Evolutionary conservation across 2,888 invertebrate genomes (phyloP), one percentile per base, ranked within the genome.

Genomic region (Teleiodes luculella): DNA sequence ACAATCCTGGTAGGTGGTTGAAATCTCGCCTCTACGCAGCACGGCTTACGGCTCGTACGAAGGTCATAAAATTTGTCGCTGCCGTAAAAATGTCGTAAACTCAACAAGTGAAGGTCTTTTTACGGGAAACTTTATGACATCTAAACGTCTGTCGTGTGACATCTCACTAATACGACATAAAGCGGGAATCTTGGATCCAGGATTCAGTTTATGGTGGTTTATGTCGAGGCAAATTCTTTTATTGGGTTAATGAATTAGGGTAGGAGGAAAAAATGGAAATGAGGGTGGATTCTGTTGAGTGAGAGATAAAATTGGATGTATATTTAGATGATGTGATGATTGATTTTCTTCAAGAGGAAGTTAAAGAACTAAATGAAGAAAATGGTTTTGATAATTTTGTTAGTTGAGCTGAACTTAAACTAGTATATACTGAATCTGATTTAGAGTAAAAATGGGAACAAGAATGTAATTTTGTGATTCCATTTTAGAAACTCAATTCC

Each of bases 141-240:
- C 64, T 79, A 80, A 80, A 80, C 71, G 79, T 80, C 78, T 70
- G 67, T 67, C 64, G 68, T 68, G 66, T 78, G 80, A 80, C 79
- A 71, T 76, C 80, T 80, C 78, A 79, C 78, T 80, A 76, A 76
- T 78, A 76, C 72, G 74, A 75, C 80, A 80, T 80, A 78, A 80
- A 78, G 62, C 68, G 65, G 58, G 66, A 68, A 65, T 65, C 45
- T 51, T 35, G 13, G 28, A 36, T 46, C 37, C 45, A 37, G 52
- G 41, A 51, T 28, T 31, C 4, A 20, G 13, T 51, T 45, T 55
- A 36, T 51, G 51, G 55, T n/a, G 16, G 31, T 47, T 33, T 33
- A 50, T 50, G 50, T 39, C 41, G 41, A 49, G 49, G 24, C 49
- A 49, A 45, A 45, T 50, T 47, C 41, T 52, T 55, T 55, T 54